Base-by-base conservation (phyloP, 2,888 invertebrate genomes). In the Lepeophtheirus nordmannii region DNA sequence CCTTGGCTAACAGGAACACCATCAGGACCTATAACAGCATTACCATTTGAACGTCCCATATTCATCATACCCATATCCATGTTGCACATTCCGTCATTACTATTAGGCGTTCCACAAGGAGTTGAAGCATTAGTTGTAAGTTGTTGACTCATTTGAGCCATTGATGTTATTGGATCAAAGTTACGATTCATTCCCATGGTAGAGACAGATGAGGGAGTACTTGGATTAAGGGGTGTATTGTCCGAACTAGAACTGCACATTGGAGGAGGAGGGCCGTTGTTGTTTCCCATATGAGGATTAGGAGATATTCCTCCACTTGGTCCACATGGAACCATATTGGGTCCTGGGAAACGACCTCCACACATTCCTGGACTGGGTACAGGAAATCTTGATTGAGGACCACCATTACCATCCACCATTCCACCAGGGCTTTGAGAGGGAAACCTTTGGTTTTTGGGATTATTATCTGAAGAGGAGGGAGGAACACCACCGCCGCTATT, bases 131-230 rank as follows among this genome's bases (percentile, higher is more conserved):
- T 86, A 72, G 85, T 88, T 14, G 90, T 89, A 70, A 92, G 77
- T 74, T 90, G 89, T 73, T 92, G 91, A 69, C 89, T 89, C 92
- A 92, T 92, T 76, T 92, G 91, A 67, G 91, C 90, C 72, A 92
- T 80, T 10, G 91, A 92, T 64, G 90, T 88, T 72, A 92, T 92
- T 1, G 92, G 92, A 79, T 92, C 92, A 76, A 92, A 92, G 74
- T 77, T 73, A 70, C 76, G 77, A 53, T 70, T 69, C 67, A 71
- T 69, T 74, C 77, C 71, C 69, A 71, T 58, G 71, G 70, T 14
- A 70, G 67, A 68, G 67, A 69, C 70, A 68, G 67, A 70, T 69
- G 69, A 72, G 46, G 70, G 73, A 71, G 37, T 65, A 58, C 23
- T 14, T 46, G 74, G 75, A 70, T 75, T 75, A 11, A 76, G 71